Evolutionary conservation across 1,140 invertebrate genomes (phyloP).

Genomic region (Eupristina koningsbergeri): DNA sequence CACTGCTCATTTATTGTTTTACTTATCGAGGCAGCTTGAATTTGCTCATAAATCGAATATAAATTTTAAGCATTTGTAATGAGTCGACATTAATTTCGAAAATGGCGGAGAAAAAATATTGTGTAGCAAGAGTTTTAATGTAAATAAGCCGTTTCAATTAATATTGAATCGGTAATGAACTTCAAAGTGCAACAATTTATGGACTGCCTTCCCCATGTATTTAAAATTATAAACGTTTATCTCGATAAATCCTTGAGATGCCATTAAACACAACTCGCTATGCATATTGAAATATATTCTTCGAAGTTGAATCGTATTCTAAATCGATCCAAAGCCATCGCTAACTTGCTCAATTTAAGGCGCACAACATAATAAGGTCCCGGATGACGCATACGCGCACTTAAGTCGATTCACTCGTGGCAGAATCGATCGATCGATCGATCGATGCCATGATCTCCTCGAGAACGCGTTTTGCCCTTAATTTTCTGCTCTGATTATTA

Average conservation of each 20-base stretch:
- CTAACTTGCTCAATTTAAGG: too few relatives aligned
- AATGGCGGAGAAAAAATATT: too few relatives aligned
- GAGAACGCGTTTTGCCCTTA: not conserved
- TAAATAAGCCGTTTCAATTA: too few relatives aligned
- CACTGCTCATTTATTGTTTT: too few relatives aligned
- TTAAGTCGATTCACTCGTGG: too few relatives aligned
- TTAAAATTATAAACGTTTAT: not conserved
- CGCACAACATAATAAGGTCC: not conserved
- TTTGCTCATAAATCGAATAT: too few relatives aligned
- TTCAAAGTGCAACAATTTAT: not conserved
- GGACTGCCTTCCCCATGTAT: not conserved
- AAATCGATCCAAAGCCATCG: not conserved
- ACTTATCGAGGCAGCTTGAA: too few relatives aligned
- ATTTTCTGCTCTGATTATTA: conserved; percentile 48
- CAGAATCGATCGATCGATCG: not conserved
- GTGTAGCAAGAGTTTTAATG: too few relatives aligned
- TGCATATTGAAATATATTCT: not conserved
- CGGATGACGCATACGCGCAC: not conserved
- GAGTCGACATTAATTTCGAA: too few relatives aligned
- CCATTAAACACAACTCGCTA: not conserved
- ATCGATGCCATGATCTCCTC: not conserved
- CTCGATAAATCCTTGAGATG: not conserved
- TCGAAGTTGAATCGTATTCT: not conserved
- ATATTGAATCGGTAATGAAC: not conserved
- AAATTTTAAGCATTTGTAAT: too few relatives aligned